Base-by-base conservation (phyloP, 2,797 vertebrate genomes). In the Acrossocheilus wenchowensis region DNA sequence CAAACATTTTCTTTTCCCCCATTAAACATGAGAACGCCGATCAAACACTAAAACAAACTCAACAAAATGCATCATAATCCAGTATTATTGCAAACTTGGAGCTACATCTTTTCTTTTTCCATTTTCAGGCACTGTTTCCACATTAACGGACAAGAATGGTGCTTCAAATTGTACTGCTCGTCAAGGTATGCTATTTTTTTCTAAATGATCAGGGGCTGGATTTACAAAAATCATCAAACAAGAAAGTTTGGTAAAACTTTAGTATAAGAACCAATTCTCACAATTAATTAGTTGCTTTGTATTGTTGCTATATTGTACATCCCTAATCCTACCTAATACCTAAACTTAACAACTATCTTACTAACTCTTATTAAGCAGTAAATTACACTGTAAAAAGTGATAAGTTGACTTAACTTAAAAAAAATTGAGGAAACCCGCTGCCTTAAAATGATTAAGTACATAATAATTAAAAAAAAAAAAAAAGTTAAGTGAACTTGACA, bases 1-100 rank as follows among this genome's bases (percentile, higher is more conserved):
- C 83, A 75, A 72, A 60, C 78, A 79, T 52, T 30, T 45, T 60
- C 5, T 41, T 54, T 73, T 57, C 66, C 43, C n/a, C 82, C 19
- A 15, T 41, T 34, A 83, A 82, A 78, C 50, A 83, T 2, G 52
- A 83, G 54, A 73, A 71, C 8, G 30, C 17, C 10, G 12, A 60
- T 57, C 12, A 80, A 77, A 83, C 54, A 79, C 26, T 21, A 52
- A 77, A 54, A 23, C n/a, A 50, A 39, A 68, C 23, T 15, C 50
- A 23, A 15, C 50, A 57, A 78, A 78, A 57, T 78, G 23, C 54
- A 23, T 78, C 12, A 17, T 41, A 41, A 43, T 78, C 19, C 36
- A 60, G 54, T 62, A 17, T 43, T 78, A 17, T 60, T 39, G 54
- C 54, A 43, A 77, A 78, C 12, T 26, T 62, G 5, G 19, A n/a